Conservation (phyloP, 92 coral and sea anemone genomes). For the Zoanthus sansibaricus region DNA sequence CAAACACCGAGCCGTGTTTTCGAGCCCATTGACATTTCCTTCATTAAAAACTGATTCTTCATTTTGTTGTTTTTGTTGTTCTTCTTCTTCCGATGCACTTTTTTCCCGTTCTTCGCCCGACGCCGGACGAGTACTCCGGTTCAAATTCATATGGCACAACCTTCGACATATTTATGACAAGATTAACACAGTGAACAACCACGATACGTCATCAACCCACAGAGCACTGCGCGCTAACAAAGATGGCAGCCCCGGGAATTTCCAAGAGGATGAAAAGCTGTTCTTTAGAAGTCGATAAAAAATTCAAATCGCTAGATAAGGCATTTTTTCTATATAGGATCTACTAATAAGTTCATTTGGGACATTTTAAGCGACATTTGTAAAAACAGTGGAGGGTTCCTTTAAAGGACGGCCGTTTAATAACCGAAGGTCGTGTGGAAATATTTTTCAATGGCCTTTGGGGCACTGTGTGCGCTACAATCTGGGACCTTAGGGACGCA, state of each 20-base stretch:
- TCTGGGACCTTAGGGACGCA: no score
- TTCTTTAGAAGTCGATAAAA: background rate
- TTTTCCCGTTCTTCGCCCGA: background rate
- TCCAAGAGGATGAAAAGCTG: background rate
- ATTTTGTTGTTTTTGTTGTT: background rate
- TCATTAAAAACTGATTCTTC: background rate
- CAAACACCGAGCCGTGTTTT: background rate
- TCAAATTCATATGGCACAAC: no score
- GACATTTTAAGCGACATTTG: background rate
- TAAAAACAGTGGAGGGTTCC: background rate
- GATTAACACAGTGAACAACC: background rate
- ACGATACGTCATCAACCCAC: constrained; percentile 7
- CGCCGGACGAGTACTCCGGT: background rate
- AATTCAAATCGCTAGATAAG: background rate
- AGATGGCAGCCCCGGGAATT: background rate
- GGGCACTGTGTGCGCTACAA: no score
- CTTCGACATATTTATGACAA: no score
- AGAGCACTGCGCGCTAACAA: background rate
- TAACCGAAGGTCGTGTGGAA: no score
- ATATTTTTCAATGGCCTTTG: no score
- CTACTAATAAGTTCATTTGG: background rate
- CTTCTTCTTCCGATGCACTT: no score
- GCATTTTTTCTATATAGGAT: background rate
- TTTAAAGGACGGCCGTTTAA: no score
- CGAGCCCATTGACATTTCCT: background rate